phyloP scores from a whole-genome alignment of 2,888 invertebrate genomes.

The Dynastes tityus region DNA sequence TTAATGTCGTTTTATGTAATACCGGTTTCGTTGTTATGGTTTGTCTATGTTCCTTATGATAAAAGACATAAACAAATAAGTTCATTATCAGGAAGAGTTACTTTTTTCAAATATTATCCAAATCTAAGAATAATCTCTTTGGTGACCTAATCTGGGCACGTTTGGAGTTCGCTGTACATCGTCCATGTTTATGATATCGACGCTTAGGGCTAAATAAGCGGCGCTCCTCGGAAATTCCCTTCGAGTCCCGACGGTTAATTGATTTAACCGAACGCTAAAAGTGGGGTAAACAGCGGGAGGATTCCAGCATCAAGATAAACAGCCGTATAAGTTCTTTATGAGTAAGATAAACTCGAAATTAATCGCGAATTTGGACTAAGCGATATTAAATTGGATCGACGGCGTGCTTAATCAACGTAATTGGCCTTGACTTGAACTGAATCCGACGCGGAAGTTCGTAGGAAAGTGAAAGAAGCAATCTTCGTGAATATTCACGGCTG shows the following conservation, averaged over 20 bases:
- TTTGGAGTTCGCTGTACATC: background rate
- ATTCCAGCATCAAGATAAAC: conserved; percentile 9
- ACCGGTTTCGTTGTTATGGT: no score
- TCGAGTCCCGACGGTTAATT: conserved; percentile 19
- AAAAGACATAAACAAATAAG: no score
- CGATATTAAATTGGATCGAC: background rate
- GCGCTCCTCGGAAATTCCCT: conserved; percentile 3
- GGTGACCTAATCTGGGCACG: no score
- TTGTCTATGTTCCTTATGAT: no score
- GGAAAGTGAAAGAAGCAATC: no score
- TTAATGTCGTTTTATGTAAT: no score
- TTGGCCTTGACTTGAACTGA: background rate
- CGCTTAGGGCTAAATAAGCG: conserved; percentile 7
- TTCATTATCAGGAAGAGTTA: no score
- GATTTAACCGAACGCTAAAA: conserved; percentile 29
- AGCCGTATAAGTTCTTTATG: conserved; percentile 5
- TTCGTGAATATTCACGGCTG: no score
- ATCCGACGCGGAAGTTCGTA: no score
- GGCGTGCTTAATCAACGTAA: background rate
- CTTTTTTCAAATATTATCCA: no score
- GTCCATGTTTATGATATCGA: conserved; percentile 15
- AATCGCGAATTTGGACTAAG: conserved; percentile 14
- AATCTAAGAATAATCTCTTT: no score
- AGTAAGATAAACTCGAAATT: conserved; percentile 28
- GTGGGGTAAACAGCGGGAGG: conserved; percentile 17